These are phyloP conservation scores for Pyrochroa serraticornis DNA, from an alignment of 2,888 invertebrate species.

Conservation along the genomic window DNA sequence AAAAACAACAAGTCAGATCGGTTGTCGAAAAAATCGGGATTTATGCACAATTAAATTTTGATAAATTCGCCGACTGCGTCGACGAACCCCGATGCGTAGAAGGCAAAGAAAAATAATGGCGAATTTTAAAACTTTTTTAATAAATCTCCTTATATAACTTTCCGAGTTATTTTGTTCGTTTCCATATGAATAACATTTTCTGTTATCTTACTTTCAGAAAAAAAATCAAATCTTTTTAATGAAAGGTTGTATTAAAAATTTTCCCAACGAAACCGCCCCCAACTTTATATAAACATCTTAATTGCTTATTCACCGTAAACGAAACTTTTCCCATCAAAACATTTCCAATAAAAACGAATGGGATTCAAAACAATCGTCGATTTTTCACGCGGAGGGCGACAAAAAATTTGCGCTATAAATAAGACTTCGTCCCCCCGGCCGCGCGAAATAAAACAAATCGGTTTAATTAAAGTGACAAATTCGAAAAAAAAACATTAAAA, in stretches of 20 bases:
- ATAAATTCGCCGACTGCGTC: constrained; percentile 7
- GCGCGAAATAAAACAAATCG: constrained; percentile 22
- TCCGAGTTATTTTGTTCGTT: constrained; percentile 23
- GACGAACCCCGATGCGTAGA: neutral
- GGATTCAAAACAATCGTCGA: constrained; percentile 14
- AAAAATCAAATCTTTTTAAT: constrained; percentile 21
- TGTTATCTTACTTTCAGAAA: constrained; percentile 20
- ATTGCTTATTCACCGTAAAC: constrained; percentile 14
- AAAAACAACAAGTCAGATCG: constrained; percentile 3
- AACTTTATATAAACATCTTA: constrained; percentile 20
- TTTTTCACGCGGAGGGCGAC: constrained; percentile 23
- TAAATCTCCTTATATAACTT: constrained; percentile 29
- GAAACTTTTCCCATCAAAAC: constrained; percentile 16
- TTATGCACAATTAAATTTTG: constrained; percentile 21
- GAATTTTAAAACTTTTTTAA: constrained; percentile 33
- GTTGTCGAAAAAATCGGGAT: constrained; percentile 5
- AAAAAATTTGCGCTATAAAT: constrained; percentile 28
- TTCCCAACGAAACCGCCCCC: constrained; percentile 1
- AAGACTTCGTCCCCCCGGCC: constrained; percentile 17
- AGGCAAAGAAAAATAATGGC: constrained; percentile 24
- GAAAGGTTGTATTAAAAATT: constrained; percentile 22
- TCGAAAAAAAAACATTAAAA: constrained; percentile 2
- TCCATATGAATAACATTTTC: constrained; percentile 29
- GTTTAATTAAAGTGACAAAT: constrained; percentile 28
- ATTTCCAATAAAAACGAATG: constrained; percentile 7